Conservation (phyloP, 2,797 vertebrate species). For the Lacerta agilis region DNA sequence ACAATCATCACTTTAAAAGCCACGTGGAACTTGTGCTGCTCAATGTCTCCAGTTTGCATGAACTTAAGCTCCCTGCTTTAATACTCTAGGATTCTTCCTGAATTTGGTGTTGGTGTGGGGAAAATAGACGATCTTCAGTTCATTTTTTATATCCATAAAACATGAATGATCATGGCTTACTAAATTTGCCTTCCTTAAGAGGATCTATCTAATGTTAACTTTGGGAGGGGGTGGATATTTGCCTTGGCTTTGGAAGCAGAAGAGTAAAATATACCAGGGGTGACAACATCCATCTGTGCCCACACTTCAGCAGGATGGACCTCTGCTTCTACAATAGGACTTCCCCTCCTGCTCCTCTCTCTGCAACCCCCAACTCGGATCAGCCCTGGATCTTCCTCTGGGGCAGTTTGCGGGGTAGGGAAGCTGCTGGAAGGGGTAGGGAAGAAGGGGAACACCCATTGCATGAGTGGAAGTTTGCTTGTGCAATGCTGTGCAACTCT, state of each 20-base stretch:
- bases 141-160: not conserved
- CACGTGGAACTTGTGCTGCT: not conserved
- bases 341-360: no score
- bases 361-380: no score
- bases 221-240: not conserved
- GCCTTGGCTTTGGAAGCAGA: not conserved
- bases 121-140: not conserved
- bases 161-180: not conserved
- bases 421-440: no score
- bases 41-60: not conserved
- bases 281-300: no score
- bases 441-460: no score
- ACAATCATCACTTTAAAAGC: not conserved
- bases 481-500: no score
- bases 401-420: no score
- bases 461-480: no score
- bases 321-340: no score
- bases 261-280: not conserved
- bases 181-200: conserved; percentile 6
- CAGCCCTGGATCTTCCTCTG: no score
- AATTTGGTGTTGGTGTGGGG: not conserved
- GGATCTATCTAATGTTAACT: not conserved
- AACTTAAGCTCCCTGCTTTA: not conserved
- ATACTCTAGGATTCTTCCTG: not conserved
- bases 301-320: no score